These are phyloP conservation scores for Choreutis nemorana DNA, from an alignment of 2,888 invertebrate species.

Conservation along the genomic window DNA sequence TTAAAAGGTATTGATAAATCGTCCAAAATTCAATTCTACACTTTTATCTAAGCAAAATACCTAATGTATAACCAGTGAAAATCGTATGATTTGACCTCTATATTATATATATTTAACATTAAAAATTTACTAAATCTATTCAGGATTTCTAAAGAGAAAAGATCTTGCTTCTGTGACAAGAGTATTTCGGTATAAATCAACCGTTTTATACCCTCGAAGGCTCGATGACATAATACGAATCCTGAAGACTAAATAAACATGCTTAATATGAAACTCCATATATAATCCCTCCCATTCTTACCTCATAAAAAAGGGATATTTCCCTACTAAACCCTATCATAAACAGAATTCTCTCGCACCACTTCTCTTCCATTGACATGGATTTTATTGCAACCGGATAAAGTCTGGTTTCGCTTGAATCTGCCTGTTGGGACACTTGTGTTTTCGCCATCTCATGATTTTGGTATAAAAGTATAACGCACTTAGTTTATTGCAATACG, in stretches of 20 bases:
- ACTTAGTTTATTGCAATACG: conserved; percentile 60
- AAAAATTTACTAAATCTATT: too few species aligned
- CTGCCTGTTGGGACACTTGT: conserved; percentile 2
- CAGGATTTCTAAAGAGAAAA: too few species aligned
- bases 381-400: conserved; percentile 14
- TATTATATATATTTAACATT: too few species aligned
- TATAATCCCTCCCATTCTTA: conserved; percentile 52
- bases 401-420: conserved; percentile 13
- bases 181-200: too few species aligned
- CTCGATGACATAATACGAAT: conserved; percentile 11
- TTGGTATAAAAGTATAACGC: conserved; percentile 52
- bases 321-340: conserved; percentile 52
- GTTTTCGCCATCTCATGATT: conserved; percentile 36
- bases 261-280: conserved; percentile 46
- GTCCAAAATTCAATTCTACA: too few species aligned
- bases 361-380: conserved; percentile 12
- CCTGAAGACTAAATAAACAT: conserved; percentile 39
- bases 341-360: conserved; percentile 36
- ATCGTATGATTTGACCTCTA: too few species aligned
- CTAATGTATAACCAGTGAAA: too few species aligned
- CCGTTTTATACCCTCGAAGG: too few species aligned
- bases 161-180: too few species aligned
- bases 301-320: conserved; percentile 60
- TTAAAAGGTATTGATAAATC: too few species aligned
- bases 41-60: too few species aligned